Conservation (phyloP, 1,140 invertebrate species). For the honey bee (Apis mellifera) region Amel_HAv3.1 CM009931.2:12532501-12533000, state of each 20-base stretch:
- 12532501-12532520: constrained; percentile 22
- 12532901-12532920: constrained; percentile 14
- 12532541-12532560: neutral
- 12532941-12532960: no score
- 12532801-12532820: no score
- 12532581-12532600: neutral
- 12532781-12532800: constrained; percentile 16
- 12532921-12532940: no score
- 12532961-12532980: no score
- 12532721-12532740: no score
- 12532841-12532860: no score
- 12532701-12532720: no score
- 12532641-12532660: neutral
- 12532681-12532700: no score
- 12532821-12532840: no score
- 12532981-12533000: no score
- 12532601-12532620: neutral
- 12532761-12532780: constrained; percentile 5
- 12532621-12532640: neutral
- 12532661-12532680: neutral
- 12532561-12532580: neutral
- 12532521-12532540: constrained; percentile 15
- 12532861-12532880: constrained; percentile 6
- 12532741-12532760: constrained; percentile 2
- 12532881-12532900: neutral